Percentiles rank a stretch among this genome's conserved stretches.
Conservation (phyloP, 1,140 invertebrate species). For the Scaptomyza pallida region DNA sequence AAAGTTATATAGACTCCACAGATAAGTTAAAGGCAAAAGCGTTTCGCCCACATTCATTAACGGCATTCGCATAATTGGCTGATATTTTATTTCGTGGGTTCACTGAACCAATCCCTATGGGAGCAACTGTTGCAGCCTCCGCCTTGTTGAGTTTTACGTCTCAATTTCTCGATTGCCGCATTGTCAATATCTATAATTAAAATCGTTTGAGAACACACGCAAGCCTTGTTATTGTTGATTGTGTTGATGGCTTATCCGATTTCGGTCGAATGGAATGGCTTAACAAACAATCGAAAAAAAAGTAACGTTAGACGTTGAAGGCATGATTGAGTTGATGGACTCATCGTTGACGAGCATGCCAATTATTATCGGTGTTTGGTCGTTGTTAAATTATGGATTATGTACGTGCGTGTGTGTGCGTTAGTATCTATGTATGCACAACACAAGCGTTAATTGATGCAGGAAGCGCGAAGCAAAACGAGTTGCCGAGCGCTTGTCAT, state of each 20-base stretch:
- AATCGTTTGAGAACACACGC: constrained; percentile 76
- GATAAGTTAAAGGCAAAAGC: constrained; percentile 66
- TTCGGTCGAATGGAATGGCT: constrained; percentile 48
- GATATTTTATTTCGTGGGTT: constrained; percentile 42
- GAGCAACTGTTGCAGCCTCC: constrained; percentile 34
- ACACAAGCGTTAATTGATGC: constrained; percentile 68
- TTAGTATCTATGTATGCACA: constrained; percentile 10
- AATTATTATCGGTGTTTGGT: constrained; percentile 51
- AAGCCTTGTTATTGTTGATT: constrained; percentile 35
- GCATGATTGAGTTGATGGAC: constrained; percentile 78
- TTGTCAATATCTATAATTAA: constrained; percentile 78
- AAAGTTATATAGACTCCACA: constrained; percentile 70
- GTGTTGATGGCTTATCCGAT: constrained; percentile 57
- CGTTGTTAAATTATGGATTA: constrained; percentile 65
- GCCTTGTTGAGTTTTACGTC: constrained; percentile 52
- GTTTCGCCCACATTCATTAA: constrained; percentile 78
- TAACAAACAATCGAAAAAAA: constrained; percentile 34
- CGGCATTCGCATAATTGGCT: constrained; percentile 78
- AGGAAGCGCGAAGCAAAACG: constrained; percentile 70
- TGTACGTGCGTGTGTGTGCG: constrained; percentile 22
- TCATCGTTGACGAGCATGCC: constrained; percentile 45
- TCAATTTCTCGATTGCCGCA: constrained; percentile 68
- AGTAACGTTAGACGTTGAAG: constrained; percentile 70
- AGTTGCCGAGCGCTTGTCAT: constrained; percentile 65
- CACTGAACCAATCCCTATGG: constrained; percentile 66